These are phyloP conservation scores for Hozukius guyotensis DNA, from an alignment of 2,797 vertebrate species.

Conservation along the genomic window DNA sequence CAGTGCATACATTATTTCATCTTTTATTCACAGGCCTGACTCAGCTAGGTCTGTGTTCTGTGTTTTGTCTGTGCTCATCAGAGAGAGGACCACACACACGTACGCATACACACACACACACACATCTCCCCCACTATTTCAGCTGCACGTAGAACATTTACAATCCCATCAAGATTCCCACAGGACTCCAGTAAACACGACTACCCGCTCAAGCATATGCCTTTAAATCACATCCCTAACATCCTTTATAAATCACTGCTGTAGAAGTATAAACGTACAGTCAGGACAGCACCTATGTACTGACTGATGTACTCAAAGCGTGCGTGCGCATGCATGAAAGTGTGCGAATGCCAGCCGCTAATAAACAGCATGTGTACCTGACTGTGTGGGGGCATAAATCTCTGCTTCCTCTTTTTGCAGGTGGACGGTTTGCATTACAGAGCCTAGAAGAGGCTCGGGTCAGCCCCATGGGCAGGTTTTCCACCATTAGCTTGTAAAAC, in stretches of 20 bases:
- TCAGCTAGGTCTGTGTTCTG: constrained; percentile 48
- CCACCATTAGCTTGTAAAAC: constrained; percentile 58
- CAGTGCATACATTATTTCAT: constrained; percentile 60
- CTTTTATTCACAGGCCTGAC: constrained; percentile 68
- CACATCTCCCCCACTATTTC: constrained; percentile 19
- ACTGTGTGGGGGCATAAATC: constrained; percentile 62
- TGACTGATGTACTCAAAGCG: constrained; percentile 29
- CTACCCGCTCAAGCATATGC: constrained; percentile 50
- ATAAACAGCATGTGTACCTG: constrained; percentile 60
- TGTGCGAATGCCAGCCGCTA: constrained; percentile 52
- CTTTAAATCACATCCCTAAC: constrained; percentile 71
- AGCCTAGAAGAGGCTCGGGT: constrained; percentile 37
- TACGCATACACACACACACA: constrained; percentile 32
- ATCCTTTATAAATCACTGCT: constrained; percentile 72
- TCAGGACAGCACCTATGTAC: constrained; percentile 40
- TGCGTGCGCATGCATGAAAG: constrained; percentile 13
- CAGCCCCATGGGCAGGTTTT: constrained; percentile 55
- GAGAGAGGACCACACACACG: constrained; percentile 44
- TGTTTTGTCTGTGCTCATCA: constrained; percentile 51
- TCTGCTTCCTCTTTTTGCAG: constrained; percentile 78
- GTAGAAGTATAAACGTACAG: constrained; percentile 46
- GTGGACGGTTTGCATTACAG: constrained; percentile 55
- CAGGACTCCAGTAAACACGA: constrained; percentile 72
- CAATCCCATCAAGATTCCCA: constrained; percentile 76
- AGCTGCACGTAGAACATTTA: constrained; percentile 61